A percentile compares a stretch with the other conserved stretches of the same genome.
phyloP scores from a whole-genome alignment of 2,888 invertebrate species.

The Drosophila histrio region DNA sequence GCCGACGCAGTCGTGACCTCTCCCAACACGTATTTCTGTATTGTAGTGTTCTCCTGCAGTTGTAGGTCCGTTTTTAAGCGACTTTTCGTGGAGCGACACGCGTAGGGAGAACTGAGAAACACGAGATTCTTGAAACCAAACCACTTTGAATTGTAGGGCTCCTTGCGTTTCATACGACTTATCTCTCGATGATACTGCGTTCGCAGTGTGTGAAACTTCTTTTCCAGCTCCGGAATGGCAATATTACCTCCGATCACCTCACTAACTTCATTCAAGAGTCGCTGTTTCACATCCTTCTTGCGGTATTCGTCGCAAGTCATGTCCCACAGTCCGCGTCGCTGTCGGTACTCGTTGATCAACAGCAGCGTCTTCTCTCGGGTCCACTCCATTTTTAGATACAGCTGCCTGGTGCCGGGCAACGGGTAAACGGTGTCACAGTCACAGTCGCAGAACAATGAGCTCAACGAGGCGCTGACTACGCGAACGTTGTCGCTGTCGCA shows the following conservation, averaged over 20 bases:
- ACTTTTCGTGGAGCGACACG: slow-evolving; percentile 82
- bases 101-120: slow-evolving; percentile 86
- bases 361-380: slow-evolving; percentile 83
- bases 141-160: slow-evolving; percentile 86
- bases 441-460: slow-evolving; percentile 66
- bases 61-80: slow-evolving; percentile 81
- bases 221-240: slow-evolving; percentile 85
- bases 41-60: slow-evolving; percentile 68
- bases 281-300: slow-evolving; percentile 83
- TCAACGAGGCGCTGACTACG: slow-evolving; percentile 30
- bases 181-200: slow-evolving; percentile 87
- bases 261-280: slow-evolving; percentile 81
- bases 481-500: slow-evolving; percentile 10
- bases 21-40: slow-evolving; percentile 78
- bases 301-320: slow-evolving; percentile 84
- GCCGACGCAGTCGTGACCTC: slow-evolving; percentile 59
- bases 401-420: slow-evolving; percentile 48
- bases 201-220: slow-evolving; percentile 87
- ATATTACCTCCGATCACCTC: slow-evolving; percentile 81
- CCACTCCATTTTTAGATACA: slow-evolving; percentile 83
- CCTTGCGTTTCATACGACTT: slow-evolving; percentile 85
- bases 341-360: slow-evolving; percentile 82
- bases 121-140: slow-evolving; percentile 87
- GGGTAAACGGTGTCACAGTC: slow-evolving; percentile 64
- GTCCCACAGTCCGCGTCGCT: slow-evolving; percentile 83